Evolutionary conservation across 2,888 invertebrate species (phyloP), one percentile per base, ranked within the genome.

Genomic region (Epiblema foenella): DNA sequence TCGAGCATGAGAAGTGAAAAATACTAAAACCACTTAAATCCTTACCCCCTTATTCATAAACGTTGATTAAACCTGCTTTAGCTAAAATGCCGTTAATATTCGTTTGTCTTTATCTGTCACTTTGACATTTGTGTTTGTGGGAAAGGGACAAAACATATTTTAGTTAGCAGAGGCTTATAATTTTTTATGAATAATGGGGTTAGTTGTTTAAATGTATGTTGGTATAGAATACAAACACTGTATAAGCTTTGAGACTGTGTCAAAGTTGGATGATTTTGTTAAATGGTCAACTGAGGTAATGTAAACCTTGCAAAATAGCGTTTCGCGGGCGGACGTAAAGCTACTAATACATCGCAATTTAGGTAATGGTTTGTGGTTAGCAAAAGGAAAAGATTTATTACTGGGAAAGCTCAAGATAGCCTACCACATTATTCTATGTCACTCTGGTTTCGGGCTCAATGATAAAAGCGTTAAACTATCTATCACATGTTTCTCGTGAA

Each of bases 331-430:
- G 20, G 52, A 65, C 18, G 51, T 65, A 64, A 64, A 69, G 51
- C 69, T 54, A 54, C 58, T 69, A 70, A 71, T 62, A 71, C 62
- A 67, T 57, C 56, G 71, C 71, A 71, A 71, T 71, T 71, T 71
- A 62, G 67, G 71, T 71, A 71, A 71, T 71, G 71, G 71, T 67
- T 71, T 65, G 70, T 70, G 70, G 70, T 70, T 65, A 70, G 65
- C 37, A 66, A 59, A 66, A 59, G 69, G 69, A 69, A 64, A 70
- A 70, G 70, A 70, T 70, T 70, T 70, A 70, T 70, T 37, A 51
- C 63, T 69, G 59, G 59, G 54, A 66, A 65, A 66, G 65, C 54
- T 66, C 59, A 56, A 66, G 70, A 70, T 70, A 70, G 70, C 65
- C 46, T 60, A 42, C 59, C 59, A 59, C 70, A 70, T 70, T 70